phyloP scores from a whole-genome alignment of 2,888 invertebrate species.

The Abrostola tripartita region DNA sequence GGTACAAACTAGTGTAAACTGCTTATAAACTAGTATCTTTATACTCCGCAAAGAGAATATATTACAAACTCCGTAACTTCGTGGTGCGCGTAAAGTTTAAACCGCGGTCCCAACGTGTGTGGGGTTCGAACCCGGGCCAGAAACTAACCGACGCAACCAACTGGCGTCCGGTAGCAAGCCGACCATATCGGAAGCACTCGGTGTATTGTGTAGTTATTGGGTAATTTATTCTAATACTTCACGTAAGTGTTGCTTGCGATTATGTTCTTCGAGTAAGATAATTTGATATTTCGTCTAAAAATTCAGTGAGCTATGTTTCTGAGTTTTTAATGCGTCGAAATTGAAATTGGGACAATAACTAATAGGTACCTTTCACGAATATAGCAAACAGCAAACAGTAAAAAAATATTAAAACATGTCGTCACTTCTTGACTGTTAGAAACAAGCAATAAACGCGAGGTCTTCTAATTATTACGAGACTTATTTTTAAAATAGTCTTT shows the following conservation, averaged over 20 bases:
- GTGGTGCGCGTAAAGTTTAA: conserved; percentile 45
- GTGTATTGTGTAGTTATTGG: conserved; percentile 76
- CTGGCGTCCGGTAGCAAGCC: conserved; percentile 81
- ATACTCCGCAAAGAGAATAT: conserved; percentile 40
- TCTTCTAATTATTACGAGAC: no score
- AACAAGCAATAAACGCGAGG: no score
- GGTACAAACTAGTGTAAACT: conserved; percentile 32
- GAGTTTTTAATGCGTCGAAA: background rate
- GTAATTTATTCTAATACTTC: conserved; percentile 75
- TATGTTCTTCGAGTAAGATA: conserved; percentile 18
- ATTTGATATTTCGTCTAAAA: conserved; percentile 5
- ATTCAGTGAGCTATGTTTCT: no score
- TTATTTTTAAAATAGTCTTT: no score
- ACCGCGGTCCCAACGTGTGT: conserved; percentile 76
- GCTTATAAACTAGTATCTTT: conserved; percentile 46
- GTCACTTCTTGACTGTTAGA: no score
- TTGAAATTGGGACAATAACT: no score
- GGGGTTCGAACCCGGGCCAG: conserved; percentile 81
- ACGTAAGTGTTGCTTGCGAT: conserved; percentile 47
- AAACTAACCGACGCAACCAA: conserved; percentile 82
- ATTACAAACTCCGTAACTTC: conserved; percentile 43
- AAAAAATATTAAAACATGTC: no score
- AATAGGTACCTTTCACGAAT: no score
- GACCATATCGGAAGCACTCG: conserved; percentile 82
- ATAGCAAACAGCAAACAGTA: no score